These are phyloP conservation scores for Pyrocoelia pectoralis DNA, from an alignment of 2,888 invertebrate genomes.

Conservation along the genomic window DNA sequence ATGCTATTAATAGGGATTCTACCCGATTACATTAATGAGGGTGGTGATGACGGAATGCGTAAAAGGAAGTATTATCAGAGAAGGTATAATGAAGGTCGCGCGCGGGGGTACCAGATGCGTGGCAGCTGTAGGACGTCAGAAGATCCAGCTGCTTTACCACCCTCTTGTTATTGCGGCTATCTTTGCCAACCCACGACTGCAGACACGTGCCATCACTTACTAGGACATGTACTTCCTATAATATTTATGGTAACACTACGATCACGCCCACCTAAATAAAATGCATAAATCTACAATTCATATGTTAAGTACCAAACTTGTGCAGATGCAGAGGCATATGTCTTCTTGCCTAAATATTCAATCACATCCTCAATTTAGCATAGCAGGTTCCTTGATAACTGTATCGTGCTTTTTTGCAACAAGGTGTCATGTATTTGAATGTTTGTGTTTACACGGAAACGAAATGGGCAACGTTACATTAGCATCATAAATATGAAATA, in stretches of 20 bases:
- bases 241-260: neutral
- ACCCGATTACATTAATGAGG: conserved; percentile 18
- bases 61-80: conserved; percentile 19
- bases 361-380: too few relatives aligned
- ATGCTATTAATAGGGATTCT: conserved; percentile 16
- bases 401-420: too few relatives aligned
- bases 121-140: conserved; percentile 35
- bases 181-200: conserved; percentile 25
- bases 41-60: conserved; percentile 24
- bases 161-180: conserved; percentile 28
- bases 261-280: conserved; percentile 11
- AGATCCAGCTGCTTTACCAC: conserved; percentile 36
- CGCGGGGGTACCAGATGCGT: conserved; percentile 28
- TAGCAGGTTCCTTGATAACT: too few relatives aligned
- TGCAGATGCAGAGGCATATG: neutral
- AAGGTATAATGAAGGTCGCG: conserved; percentile 13
- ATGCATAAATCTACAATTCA: neutral
- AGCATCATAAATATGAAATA: too few relatives aligned
- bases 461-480: too few relatives aligned
- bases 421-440: too few relatives aligned
- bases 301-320: neutral
- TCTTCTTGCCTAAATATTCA: neutral
- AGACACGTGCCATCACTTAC: conserved; percentile 31
- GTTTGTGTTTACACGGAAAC: too few relatives aligned
- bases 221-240: conserved; percentile 20